Base-by-base conservation (phyloP, 1,140 invertebrate genomes). In the Colletes latitarsis region DNA sequence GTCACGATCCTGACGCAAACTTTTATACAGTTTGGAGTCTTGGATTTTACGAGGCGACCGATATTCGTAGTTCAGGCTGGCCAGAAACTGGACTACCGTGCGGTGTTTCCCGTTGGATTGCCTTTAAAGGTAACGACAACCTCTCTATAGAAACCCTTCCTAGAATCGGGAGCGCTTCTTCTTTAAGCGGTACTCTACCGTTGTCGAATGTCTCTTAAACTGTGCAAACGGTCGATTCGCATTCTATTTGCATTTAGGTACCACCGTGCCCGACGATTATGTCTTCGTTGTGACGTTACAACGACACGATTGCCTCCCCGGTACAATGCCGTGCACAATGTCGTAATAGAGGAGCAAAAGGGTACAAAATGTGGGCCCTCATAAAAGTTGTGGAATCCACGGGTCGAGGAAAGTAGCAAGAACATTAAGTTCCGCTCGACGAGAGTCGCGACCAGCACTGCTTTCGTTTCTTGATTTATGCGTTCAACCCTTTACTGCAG, bases 71-170 rank as follows among this genome's bases (percentile, higher is more conserved):
- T 74, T 77, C 55, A 1, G 21, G 5, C 67, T 68, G 82, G 71
- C 64, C 83, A 87, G 79, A 67, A 88, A 88, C 63, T 87, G 78
- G 83, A 88, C 86, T 87, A 89, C 85, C 70, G 81, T 72, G 76
- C 83, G 63, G 55, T 68, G 52, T 49, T 81, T 46, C 43, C 57
- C 30, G 15, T 55, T 74, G 30, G 14, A 77, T 76, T 19, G 77
- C 75, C 74, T 57, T 21, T 81, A 82, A 86, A 76, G 66, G 71
- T 81, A 53, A 53, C 46, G 67, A 19, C 63, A 80, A 82, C 80
- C 77, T 75, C 58, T 76, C 74, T 15, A 17, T 66, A 58, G 68
- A 55, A 46, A 79, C 15, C 77, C 63, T 74, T 21, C 52, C 12
- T 0, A 4, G 60, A 77, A 66, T n/a, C 46, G 71, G 46, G 43